These are phyloP conservation scores for Muscicapa comitata DNA, from an alignment of 2,797 vertebrate species.

Conservation along the genomic window DNA sequence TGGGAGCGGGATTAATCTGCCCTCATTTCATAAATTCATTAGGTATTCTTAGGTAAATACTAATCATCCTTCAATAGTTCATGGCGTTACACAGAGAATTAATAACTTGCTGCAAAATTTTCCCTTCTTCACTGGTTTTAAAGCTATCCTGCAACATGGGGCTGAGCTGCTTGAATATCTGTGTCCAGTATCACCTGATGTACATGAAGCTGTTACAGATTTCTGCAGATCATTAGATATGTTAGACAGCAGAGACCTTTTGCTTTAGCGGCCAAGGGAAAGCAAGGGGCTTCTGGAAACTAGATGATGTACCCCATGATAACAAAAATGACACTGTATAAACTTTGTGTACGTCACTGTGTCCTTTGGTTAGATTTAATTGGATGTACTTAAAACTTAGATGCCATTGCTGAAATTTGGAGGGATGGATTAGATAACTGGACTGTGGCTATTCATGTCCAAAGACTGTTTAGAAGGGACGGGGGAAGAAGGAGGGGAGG, in stretches of 20 bases:
- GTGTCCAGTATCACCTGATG: neutral
- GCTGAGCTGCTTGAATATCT: neutral
- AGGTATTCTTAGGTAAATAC: neutral
- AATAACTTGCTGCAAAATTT: neutral
- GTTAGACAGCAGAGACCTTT: neutral
- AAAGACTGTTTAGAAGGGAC: neutral
- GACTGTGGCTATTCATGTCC: fast-evolving
- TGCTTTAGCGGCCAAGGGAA: neutral
- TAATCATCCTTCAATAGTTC: neutral
- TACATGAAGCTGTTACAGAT: neutral
- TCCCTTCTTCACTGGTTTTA: neutral
- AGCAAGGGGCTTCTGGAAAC: neutral
- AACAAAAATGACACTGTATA: neutral
- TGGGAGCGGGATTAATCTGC: neutral
- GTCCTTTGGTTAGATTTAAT: neutral
- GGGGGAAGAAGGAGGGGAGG: neutral
- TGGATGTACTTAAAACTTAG: neutral
- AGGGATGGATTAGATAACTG: neutral
- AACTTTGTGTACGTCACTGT: fast-evolving
- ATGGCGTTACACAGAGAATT: neutral
- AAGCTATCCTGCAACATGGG: neutral
- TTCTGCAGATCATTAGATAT: neutral
- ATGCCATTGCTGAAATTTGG: neutral
- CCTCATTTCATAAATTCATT: neutral
- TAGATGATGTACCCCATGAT: neutral